These are phyloP conservation scores for Gari tellinella DNA, from an alignment of 2,888 invertebrate genomes.

Conservation along the genomic window DNA sequence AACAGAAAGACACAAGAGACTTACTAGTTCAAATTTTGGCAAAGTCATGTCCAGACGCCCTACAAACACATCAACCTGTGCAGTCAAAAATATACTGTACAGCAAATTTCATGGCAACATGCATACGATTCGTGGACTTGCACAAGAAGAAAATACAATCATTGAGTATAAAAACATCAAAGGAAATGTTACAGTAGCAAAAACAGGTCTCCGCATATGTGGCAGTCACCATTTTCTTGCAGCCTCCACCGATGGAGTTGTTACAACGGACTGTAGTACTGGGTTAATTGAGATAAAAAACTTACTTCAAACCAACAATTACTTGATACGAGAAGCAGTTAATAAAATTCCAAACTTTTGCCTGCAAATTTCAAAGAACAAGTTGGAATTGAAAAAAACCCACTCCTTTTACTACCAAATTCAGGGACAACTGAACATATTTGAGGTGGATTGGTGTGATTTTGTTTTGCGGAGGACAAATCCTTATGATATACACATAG, in stretches of 20 bases:
- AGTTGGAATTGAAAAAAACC: constrained; percentile 9
- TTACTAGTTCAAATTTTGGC: constrained; percentile 42
- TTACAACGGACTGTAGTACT: not conserved
- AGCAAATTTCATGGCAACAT: constrained; percentile 15
- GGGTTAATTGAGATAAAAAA: constrained; percentile 24
- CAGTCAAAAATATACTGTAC: constrained; percentile 16
- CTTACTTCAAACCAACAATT: constrained; percentile 12
- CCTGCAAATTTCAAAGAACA: too few relatives aligned
- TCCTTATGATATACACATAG: constrained; percentile 34
- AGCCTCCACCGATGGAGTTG: constrained; percentile 26
- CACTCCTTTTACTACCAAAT: constrained; percentile 27
- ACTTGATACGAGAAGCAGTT: constrained; percentile 9
- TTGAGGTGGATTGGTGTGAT: constrained; percentile 8
- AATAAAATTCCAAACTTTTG: constrained; percentile 7
- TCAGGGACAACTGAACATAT: constrained; percentile 35
- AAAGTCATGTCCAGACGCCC: constrained; percentile 18
- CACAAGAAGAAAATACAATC: constrained; percentile 13
- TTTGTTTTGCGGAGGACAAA: too few relatives aligned
- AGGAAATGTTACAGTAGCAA: not conserved
- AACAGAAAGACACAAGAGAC: constrained; percentile 21
- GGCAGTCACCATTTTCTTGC: constrained; percentile 3
- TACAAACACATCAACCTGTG: not conserved
- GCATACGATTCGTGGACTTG: too few relatives aligned
- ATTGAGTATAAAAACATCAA: constrained; percentile 11
- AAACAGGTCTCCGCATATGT: constrained; percentile 9